A percentile compares a stretch with the other conserved stretches of the same genome.
Conservation (phyloP, 2,888 invertebrate species). For the Drosophila monieri region DNA sequence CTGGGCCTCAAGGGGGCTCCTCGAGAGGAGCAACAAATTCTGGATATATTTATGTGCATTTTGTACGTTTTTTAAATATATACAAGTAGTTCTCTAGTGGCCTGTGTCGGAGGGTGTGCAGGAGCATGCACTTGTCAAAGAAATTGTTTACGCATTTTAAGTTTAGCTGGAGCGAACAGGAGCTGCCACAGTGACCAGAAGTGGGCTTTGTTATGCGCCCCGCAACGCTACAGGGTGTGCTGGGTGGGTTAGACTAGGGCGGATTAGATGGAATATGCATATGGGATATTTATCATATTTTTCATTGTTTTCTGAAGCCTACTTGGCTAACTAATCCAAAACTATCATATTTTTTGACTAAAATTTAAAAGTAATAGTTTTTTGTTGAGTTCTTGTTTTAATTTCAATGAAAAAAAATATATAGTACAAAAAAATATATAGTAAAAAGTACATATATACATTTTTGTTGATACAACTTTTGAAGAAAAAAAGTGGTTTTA, state of each 20-base stretch:
- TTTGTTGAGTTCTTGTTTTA: too few species aligned
- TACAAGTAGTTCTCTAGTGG: not conserved
- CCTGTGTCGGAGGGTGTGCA: conserved; percentile 23
- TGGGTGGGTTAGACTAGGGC: not conserved
- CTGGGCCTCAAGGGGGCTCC: not conserved
- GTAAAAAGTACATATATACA: too few species aligned
- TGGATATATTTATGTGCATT: not conserved
- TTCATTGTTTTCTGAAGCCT: too few species aligned
- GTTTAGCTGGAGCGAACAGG: conserved; percentile 30
- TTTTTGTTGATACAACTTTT: too few species aligned
- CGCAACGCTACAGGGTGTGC: conserved; percentile 7
- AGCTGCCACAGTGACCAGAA: conserved; percentile 8
- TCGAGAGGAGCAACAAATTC: too few species aligned
- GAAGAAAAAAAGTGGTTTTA: too few species aligned
- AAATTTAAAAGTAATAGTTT: too few species aligned
- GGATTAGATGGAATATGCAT: not conserved
- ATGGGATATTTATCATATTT: too few species aligned
- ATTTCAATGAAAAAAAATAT: too few species aligned
- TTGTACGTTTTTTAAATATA: not conserved
- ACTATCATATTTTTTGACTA: too few species aligned
- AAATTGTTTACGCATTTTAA: conserved; percentile 66
- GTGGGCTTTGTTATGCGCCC: conserved; percentile 8
- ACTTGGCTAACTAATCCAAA: too few species aligned
- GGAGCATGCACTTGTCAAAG: conserved; percentile 47
- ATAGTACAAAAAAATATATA: too few species aligned